Evolutionary conservation across 2,888 invertebrate genomes (phyloP).

Genomic region (Catonia carolina): DNA sequence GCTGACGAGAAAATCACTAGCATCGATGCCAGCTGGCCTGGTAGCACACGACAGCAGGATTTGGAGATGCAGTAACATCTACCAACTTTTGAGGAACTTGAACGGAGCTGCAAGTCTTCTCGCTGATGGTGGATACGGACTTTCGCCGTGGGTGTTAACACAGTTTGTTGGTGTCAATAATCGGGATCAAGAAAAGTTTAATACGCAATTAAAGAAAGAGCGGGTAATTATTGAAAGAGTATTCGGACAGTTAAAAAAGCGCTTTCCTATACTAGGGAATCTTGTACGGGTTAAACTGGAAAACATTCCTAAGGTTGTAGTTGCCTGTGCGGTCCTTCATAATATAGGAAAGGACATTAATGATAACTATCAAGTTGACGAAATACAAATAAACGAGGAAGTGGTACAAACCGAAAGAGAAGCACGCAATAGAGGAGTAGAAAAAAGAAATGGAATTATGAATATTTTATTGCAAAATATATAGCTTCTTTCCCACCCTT

Average conservation of each 20-base stretch:
- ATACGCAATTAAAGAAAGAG: not conserved
- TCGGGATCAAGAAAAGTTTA: not conserved
- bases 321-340: conserved; percentile 8
- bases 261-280: conserved; percentile 15
- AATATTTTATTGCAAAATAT: no score
- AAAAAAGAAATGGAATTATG: no score
- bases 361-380: not conserved
- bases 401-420: no score
- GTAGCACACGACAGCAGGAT: not conserved
- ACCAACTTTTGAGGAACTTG: no score
- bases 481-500: no score
- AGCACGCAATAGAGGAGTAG: no score
- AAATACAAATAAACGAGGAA: no score
- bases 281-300: not conserved
- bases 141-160: not conserved
- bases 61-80: no score
- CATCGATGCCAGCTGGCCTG: not conserved
- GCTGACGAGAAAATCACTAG: not conserved
- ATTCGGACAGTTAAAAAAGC: conserved; percentile 14
- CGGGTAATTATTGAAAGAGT: conserved; percentile 14
- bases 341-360: conserved; percentile 8
- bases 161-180: not conserved
- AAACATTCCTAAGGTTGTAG: conserved; percentile 6
- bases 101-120: not conserved
- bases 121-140: not conserved